Conservation (phyloP, 2,888 invertebrate species). For the Scotopteryx bipunctaria region DNA sequence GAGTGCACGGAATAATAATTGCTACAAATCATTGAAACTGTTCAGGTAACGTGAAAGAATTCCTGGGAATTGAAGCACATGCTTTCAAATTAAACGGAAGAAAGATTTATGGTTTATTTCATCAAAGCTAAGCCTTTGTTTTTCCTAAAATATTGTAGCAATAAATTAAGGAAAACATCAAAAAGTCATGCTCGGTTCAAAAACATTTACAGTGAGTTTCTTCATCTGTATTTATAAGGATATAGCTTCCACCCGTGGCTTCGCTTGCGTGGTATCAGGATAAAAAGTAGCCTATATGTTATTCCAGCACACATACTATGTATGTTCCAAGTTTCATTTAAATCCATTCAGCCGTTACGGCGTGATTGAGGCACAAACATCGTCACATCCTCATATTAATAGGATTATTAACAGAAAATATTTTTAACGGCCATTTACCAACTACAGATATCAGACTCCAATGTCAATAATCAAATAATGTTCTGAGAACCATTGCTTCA, state of each 20-base stretch:
- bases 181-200: background rate
- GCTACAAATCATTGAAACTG: constrained; percentile 28
- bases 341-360: no score
- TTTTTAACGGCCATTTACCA: background rate
- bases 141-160: background rate
- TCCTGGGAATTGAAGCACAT: constrained; percentile 14
- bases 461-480: no score
- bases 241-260: no score
- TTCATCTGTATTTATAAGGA: background rate
- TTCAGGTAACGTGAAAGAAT: constrained; percentile 20
- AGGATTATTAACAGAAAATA: background rate
- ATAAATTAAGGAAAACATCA: background rate
- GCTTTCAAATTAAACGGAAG: constrained; percentile 8
- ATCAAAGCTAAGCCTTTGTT: background rate
- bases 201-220: background rate
- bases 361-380: no score
- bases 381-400: no score
- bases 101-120: constrained; percentile 2
- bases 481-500: no score
- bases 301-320: no score
- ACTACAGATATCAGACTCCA: no score
- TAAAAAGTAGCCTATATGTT: no score
- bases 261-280: no score
- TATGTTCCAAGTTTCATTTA: no score
- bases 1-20: constrained; percentile 33